Base-by-base conservation (phyloP, 2,888 invertebrate genomes). In the Eristalinus aeneus region DNA sequence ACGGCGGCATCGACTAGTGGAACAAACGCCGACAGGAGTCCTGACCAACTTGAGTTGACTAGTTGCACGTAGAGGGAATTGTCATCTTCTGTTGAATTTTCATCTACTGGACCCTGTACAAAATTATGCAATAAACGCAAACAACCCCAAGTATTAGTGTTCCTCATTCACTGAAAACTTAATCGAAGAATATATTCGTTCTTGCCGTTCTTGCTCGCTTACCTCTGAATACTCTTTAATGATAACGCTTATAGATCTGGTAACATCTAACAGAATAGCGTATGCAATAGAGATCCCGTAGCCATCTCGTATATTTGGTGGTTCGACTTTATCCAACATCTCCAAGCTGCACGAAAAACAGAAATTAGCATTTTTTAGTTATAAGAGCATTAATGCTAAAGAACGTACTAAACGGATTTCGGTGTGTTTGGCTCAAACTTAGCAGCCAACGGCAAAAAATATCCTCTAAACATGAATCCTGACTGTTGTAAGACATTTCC, bases 241-340 rank as follows among this genome's bases (percentile, higher is more conserved):
- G 4, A 87, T 80, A 10, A 69, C 36, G 46, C 96, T 96, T 88
- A 97, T 95, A 9, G 97, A 98, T 8, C 97, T 94, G 69, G 98
- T 97, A 88, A 98, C 96, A 92, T 99, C 99, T 91, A 98, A 94
- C 58, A 99, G 94, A 91, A 98, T 97, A 4, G 97, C 97, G 93
- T 98, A 99, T 0, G 98, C 98, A 54, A 99, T 95, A 0, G 99
- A 98, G 82, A 99, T 96, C 4, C 98, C 98, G 93, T 99, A 99
- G 0, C 99, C 99, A 88, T 99, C 98, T n/a, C 97, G 97, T 88
- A 99, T 97, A 11, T 94, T 93, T 0, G 98, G 98, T 8, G 99
- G 97, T 90, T 99, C 99, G 20, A 96, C 95, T 91, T 98, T 98
- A 90, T 99, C 99, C 89, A 99, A 92, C 96, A 98, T 97, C 92